phyloP scores from a whole-genome alignment of 2,797 vertebrate species.

The Myiotriccus ornatus region DNA sequence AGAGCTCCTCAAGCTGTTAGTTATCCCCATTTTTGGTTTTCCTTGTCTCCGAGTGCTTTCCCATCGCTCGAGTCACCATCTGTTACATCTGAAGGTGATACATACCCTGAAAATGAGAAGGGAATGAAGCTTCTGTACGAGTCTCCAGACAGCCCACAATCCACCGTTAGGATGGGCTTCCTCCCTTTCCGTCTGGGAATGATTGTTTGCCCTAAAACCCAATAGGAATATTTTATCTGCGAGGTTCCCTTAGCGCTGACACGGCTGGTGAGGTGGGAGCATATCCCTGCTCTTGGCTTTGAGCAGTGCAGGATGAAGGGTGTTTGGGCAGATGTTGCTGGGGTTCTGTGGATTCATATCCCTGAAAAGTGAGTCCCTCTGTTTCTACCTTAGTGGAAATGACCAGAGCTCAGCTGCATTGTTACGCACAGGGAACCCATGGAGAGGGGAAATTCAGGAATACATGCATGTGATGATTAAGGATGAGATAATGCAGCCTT shows the following conservation, averaged over 20 bases:
- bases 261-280: not conserved
- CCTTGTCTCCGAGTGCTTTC: not conserved
- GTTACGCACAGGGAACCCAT: not conserved
- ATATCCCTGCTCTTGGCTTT: not conserved
- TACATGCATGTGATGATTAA: rapidly evolving
- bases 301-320: not conserved
- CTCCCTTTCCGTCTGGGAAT: not conserved
- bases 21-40: not conserved
- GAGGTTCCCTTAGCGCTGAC: not conserved
- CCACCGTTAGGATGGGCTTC: not conserved
- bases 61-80: not conserved
- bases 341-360: not conserved
- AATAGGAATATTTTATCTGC: not conserved
- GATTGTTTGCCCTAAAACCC: not conserved
- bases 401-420: not conserved
- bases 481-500: not conserved
- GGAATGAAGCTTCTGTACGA: not conserved
- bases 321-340: not conserved
- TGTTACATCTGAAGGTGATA: not conserved
- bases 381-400: not conserved
- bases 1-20: not conserved
- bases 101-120: not conserved
- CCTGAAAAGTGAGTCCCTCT: not conserved
- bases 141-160: not conserved
- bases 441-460: not conserved